phyloP scores from a whole-genome alignment of 1,140 invertebrate species.

The Eufriesea mexicana region DNA sequence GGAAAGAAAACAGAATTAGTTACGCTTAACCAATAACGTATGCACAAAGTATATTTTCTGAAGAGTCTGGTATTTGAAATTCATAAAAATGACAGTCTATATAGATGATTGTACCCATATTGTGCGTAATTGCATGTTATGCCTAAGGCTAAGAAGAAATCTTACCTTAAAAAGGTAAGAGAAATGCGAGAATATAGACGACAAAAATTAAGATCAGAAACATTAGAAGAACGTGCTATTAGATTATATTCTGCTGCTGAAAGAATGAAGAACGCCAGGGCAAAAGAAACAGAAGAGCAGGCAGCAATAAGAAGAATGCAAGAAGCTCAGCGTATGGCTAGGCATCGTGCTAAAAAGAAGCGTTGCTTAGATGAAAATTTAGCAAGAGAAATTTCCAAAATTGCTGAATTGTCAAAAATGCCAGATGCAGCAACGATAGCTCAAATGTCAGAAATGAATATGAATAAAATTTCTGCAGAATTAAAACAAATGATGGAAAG shows the following conservation, averaged over 20 bases:
- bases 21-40: slow-evolving; percentile 13
- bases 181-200: slow-evolving; percentile 70
- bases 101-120: slow-evolving; percentile 27
- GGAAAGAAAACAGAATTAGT: background rate
- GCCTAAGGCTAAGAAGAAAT: slow-evolving; percentile 57
- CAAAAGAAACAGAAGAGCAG: slow-evolving; percentile 79
- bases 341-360: slow-evolving; percentile 81
- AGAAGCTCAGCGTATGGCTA: slow-evolving; percentile 80
- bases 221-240: slow-evolving; percentile 75
- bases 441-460: slow-evolving; percentile 81
- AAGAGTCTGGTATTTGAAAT: slow-evolving; percentile 27
- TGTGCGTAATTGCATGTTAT: slow-evolving; percentile 44
- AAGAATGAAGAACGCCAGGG: slow-evolving; percentile 80
- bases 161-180: slow-evolving; percentile 67
- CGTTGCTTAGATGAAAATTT: slow-evolving; percentile 80
- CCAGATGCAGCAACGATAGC: slow-evolving; percentile 78
- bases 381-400: slow-evolving; percentile 80
- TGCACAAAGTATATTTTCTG: slow-evolving; percentile 52
- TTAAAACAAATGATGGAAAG: slow-evolving; percentile 82
- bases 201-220: slow-evolving; percentile 75
- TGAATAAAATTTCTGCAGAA: slow-evolving; percentile 81
- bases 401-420: slow-evolving; percentile 80
- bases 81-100: slow-evolving; percentile 54
- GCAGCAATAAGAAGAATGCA: slow-evolving; percentile 80
- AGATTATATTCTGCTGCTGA: slow-evolving; percentile 75